These are phyloP conservation scores for Xestia ashworthii DNA, from an alignment of 2,888 invertebrate species.

Conservation along the genomic window DNA sequence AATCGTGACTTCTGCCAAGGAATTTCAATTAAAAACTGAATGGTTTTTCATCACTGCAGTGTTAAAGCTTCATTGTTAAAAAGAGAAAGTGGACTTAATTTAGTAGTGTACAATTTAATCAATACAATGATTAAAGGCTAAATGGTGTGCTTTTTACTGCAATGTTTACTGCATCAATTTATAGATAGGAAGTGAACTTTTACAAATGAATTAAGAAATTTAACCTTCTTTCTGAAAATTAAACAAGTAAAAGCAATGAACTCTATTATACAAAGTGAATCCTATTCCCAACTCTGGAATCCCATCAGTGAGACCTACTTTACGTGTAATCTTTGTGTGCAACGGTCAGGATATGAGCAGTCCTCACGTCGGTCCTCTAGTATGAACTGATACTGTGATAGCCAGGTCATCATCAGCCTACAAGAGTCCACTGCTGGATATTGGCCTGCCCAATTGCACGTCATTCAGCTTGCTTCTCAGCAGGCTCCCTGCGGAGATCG, in stretches of 20 bases:
- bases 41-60: background rate
- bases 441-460: background rate
- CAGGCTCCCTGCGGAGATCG: background rate
- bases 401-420: background rate
- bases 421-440: background rate
- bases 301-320: background rate
- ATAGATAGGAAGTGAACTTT: background rate
- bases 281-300: background rate
- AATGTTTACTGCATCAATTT: background rate
- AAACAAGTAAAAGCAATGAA: constrained; percentile 17
- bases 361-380: background rate
- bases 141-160: background rate
- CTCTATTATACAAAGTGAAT: background rate
- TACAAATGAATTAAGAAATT: background rate
- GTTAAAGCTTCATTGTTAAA: background rate
- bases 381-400: constrained; percentile 7
- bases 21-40: background rate
- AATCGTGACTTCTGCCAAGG: background rate
- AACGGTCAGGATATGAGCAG: constrained; percentile 9
- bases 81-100: background rate
- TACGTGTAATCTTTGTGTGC: constrained; percentile 8
- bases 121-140: background rate
- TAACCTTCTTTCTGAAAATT: background rate
- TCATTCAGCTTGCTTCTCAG: background rate
- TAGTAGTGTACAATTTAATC: background rate